Evolutionary conservation across 2,113 vertebrate genomes (phyloP).

Genomic region (Cinclus cinclus): DNA sequence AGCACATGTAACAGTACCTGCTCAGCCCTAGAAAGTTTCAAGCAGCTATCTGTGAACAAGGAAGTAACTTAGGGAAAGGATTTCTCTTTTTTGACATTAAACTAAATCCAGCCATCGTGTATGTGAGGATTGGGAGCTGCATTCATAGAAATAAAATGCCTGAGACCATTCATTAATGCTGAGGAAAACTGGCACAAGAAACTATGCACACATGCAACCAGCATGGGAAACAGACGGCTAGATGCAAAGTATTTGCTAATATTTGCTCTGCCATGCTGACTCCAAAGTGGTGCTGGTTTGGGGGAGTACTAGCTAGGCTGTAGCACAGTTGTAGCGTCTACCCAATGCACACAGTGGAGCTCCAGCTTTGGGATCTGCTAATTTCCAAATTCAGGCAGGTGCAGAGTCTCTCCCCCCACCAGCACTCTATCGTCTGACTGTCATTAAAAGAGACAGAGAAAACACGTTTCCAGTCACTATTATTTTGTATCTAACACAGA

Average conservation of each 20-base stretch:
- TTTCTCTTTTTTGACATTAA: not conserved
- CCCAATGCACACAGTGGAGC: not conserved
- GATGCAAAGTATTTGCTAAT: not conserved
- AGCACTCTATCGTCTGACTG: rapidly evolving
- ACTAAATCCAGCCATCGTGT: not conserved
- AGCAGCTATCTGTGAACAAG: not conserved
- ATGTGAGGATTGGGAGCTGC: not conserved
- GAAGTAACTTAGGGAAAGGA: not conserved
- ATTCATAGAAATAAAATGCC: not conserved
- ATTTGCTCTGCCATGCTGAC: not conserved
- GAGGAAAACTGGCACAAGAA: not conserved
- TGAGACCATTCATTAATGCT: not conserved
- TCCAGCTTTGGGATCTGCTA: not conserved
- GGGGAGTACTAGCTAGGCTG: not conserved
- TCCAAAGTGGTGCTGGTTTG: not conserved
- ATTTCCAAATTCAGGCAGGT: not conserved
- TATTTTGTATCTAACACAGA: not conserved
- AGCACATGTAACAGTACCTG: not conserved
- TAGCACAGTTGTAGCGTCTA: not conserved
- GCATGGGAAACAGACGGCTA: not conserved
- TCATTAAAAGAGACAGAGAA: not conserved
- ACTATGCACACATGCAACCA: not conserved
- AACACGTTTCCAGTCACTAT: not conserved
- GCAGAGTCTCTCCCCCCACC: not conserved
- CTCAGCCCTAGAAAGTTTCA: not conserved